phyloP scores from a whole-genome alignment of 2,113 vertebrate genomes.

The Taurulus bubalis region DNA sequence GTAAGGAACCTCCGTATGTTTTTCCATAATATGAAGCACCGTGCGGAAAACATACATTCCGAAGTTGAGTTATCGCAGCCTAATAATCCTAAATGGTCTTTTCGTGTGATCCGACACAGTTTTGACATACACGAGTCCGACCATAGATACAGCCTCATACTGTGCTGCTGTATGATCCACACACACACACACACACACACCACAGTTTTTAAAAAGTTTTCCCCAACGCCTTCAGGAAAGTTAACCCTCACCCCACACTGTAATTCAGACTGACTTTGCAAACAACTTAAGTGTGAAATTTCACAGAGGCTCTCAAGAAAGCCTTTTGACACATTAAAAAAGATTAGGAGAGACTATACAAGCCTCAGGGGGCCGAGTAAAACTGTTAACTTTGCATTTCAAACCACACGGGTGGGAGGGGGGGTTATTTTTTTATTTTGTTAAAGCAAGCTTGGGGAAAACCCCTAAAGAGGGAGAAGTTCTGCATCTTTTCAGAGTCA shows the following conservation, averaged over 20 bases:
- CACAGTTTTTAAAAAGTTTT: conserved; percentile 66
- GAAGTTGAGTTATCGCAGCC: background rate
- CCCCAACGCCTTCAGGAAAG: conserved; percentile 62
- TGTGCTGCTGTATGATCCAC: conserved; percentile 14
- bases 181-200: conserved; percentile 37
- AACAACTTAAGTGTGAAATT: conserved; percentile 83
- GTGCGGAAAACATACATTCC: background rate
- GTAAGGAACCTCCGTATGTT: background rate
- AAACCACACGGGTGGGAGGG: conserved; percentile 69
- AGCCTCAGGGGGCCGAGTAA: conserved; percentile 73
- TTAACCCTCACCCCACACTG: conserved; percentile 67
- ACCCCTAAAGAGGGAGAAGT: conserved; percentile 73
- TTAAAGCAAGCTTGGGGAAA: conserved; percentile 70
- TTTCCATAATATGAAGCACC: background rate
- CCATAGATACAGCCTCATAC: conserved; percentile 1
- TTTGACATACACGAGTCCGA: background rate
- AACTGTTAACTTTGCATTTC: conserved; percentile 85
- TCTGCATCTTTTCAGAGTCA: conserved; percentile 71
- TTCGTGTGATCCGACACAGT: background rate
- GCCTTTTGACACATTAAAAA: conserved; percentile 84
- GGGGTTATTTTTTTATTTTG: conserved; percentile 26
- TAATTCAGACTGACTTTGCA: conserved; percentile 81
- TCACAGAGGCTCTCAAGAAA: conserved; percentile 81
- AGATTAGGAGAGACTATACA: conserved; percentile 83
- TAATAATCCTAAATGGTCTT: background rate